Conservation (phyloP, 1,140 invertebrate genomes). For the Oreohelix idahoensis region DNA sequence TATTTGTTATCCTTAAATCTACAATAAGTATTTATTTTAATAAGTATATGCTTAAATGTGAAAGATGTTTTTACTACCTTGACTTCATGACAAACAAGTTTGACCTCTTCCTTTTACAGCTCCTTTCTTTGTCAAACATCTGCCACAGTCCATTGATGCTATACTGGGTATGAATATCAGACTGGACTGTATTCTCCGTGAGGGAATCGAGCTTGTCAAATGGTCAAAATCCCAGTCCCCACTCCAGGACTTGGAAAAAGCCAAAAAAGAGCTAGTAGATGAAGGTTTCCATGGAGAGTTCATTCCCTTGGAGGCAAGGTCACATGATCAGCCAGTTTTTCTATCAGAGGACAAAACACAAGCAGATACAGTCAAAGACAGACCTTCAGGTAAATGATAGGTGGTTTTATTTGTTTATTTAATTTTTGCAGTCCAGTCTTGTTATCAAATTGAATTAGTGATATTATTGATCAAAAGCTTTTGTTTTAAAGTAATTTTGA, state of each 20-base stretch:
- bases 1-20: too few relatives aligned
- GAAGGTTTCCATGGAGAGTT: conserved; percentile 63
- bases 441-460: too few relatives aligned
- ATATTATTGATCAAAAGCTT: too few relatives aligned
- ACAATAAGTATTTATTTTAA: too few relatives aligned
- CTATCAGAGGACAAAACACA: neutral
- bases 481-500: too few relatives aligned
- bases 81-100: too few relatives aligned
- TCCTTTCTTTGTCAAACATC: conserved; percentile 69
- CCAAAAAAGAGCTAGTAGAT: conserved; percentile 49
- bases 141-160: conserved; percentile 64
- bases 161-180: conserved; percentile 65
- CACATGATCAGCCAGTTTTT: neutral
- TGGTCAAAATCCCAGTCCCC: conserved; percentile 33
- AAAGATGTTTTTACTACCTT: too few relatives aligned
- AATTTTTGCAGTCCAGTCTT: too few relatives aligned
- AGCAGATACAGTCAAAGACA: neutral
- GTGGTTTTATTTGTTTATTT: neutral
- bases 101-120: conserved; percentile 50
- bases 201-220: conserved; percentile 55
- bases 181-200: conserved; percentile 64
- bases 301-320: conserved; percentile 34
- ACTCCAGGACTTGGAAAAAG: conserved; percentile 40
- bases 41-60: too few relatives aligned
- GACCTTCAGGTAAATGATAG: neutral